Percentiles rank a stretch among this genome's conserved stretches.
Evolutionary conservation across 64 coral and sea anemone species (phyloP).

Genomic region (Platygyra sinensis): DNA sequence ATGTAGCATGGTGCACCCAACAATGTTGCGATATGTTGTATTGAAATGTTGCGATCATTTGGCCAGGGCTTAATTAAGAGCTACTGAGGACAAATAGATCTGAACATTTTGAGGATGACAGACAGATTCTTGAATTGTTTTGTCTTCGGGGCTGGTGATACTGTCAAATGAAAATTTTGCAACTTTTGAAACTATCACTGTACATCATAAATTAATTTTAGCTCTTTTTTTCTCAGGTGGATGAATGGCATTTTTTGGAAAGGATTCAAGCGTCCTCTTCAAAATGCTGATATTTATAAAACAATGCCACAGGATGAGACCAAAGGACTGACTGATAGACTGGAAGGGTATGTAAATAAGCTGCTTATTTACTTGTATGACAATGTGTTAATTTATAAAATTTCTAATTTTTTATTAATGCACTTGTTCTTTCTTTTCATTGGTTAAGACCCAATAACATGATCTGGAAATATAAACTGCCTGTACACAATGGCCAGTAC

Average conservation of each 20-base stretch:
- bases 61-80: too few species aligned
- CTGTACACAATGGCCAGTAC: too few species aligned
- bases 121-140: too few species aligned
- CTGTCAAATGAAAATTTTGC: too few species aligned
- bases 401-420: not conserved
- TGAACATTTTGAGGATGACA: too few species aligned
- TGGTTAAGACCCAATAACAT: not conserved
- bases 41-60: too few species aligned
- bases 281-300: conserved; percentile 82
- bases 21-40: too few species aligned
- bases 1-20: too few species aligned
- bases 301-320: conserved; percentile 72
- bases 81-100: too few species aligned
- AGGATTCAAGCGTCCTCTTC: conserved; percentile 71
- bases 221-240: conserved; percentile 59
- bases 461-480: too few species aligned
- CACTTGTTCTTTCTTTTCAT: not conserved
- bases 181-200: too few species aligned
- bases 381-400: not conserved
- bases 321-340: conserved; percentile 72
- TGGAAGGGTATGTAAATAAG: conserved; percentile 64
- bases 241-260: conserved; percentile 78
- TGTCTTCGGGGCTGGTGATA: too few species aligned
- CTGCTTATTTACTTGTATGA: not conserved
- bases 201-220: not conserved